Percentiles rank a stretch among this genome's conserved stretches.
Evolutionary conservation across 2,888 invertebrate species (phyloP).

Genomic region (Athalia circularis): DNA sequence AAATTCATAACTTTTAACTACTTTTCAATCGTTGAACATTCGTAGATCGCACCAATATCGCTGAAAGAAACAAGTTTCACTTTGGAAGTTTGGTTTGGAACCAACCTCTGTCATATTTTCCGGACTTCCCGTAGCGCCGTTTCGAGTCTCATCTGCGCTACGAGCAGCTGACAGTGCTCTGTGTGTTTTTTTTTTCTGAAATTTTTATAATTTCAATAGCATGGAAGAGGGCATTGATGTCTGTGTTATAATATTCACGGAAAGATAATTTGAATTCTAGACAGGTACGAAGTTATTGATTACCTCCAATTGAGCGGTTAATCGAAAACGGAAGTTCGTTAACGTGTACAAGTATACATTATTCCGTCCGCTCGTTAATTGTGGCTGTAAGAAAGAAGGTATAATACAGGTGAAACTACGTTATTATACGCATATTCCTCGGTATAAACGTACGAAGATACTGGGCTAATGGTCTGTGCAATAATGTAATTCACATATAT

Average conservation of each 20-base stretch:
- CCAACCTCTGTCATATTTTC: not conserved
- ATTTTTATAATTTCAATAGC: not conserved
- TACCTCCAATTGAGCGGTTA: constrained; percentile 28
- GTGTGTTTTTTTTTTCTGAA: not conserved
- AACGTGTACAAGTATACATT: constrained; percentile 23
- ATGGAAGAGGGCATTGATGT: constrained; percentile 33
- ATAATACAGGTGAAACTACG: constrained; percentile 35
- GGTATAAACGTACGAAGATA: too few relatives aligned
- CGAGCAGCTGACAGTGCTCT: constrained; percentile 19
- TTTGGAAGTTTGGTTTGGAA: too few relatives aligned
- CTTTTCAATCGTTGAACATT: too few relatives aligned
- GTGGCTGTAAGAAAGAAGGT: constrained; percentile 1
- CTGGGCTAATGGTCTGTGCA: too few relatives aligned
- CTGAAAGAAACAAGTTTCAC: too few relatives aligned
- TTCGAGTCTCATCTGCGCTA: not conserved
- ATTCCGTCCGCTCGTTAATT: constrained; percentile 15
- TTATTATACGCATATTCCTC: not conserved
- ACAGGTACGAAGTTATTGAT: constrained; percentile 31
- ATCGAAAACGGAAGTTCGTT: constrained; percentile 38
- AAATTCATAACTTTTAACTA: too few relatives aligned
- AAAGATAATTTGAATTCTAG: constrained; percentile 31
- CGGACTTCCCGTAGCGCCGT: too few relatives aligned
- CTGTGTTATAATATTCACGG: constrained; percentile 36
- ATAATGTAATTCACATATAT: too few relatives aligned
- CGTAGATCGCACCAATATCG: too few relatives aligned